Percentiles rank a stretch among this genome's conserved stretches.
These are phyloP conservation scores for Drosophila suzukii DNA, from an alignment of 1,140 invertebrate genomes.

Conservation along the genomic window DNA sequence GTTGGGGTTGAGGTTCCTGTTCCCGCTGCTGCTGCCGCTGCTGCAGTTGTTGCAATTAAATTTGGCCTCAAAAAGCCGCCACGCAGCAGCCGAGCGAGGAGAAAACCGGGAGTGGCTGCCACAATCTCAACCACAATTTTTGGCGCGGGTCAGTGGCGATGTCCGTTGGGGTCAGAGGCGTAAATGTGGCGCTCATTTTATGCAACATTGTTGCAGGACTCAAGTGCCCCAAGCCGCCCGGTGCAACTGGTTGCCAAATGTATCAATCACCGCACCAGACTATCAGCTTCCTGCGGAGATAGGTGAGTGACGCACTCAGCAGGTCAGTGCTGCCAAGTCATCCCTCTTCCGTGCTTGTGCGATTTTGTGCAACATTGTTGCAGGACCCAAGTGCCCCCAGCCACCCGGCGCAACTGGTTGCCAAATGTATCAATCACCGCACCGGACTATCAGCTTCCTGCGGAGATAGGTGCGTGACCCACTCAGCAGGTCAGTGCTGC, in stretches of 20 bases:
- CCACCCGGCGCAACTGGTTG: neutral
- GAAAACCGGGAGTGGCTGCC: conserved; percentile 32
- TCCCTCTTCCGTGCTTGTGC: too few species aligned
- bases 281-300: too few species aligned
- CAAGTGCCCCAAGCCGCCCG: neutral
- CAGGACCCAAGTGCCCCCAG: neutral
- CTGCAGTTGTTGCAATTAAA: conserved; percentile 75
- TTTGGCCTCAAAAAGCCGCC: conserved; percentile 72
- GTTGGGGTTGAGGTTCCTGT: conserved; percentile 27
- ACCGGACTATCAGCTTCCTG: neutral
- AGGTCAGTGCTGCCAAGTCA: neutral
- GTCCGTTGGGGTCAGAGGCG: conserved; percentile 34
- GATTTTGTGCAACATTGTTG: conserved; percentile 48
- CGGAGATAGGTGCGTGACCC: neutral
- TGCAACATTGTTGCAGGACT: conserved; percentile 50
- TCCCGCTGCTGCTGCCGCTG: conserved; percentile 23
- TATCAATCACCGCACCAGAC: conserved; percentile 9
- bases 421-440: conserved; percentile 12
- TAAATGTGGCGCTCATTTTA: conserved; percentile 1
- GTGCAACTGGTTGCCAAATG: neutral
- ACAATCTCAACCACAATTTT: conserved; percentile 11
- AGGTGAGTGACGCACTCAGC: neutral
- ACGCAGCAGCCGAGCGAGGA: conserved; percentile 28
- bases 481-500: neutral
- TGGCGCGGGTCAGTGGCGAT: conserved; percentile 18